Conservation (phyloP, 2,797 vertebrate genomes). For the Sebastes matsubarae region DNA sequence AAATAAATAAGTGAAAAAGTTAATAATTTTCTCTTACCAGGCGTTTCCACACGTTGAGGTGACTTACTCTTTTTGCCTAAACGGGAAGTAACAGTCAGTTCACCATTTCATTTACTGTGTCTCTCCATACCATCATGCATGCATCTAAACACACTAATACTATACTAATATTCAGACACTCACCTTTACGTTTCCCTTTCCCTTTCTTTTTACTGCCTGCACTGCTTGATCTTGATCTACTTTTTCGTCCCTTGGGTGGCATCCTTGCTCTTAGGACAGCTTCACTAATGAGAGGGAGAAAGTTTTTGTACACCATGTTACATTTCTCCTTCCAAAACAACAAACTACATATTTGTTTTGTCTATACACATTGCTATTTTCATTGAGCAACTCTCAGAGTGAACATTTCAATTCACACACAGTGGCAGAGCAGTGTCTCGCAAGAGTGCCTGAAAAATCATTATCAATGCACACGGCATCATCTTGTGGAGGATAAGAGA, state of each 20-base stretch:
- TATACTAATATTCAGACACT: background rate
- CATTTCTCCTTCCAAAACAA: background rate
- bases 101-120: background rate
- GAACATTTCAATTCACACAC: background rate
- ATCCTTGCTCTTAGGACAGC: conserved; percentile 47
- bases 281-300: background rate
- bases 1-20: background rate
- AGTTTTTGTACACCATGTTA: background rate
- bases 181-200: conserved; percentile 18
- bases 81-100: conserved; percentile 10
- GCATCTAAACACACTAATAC: background rate
- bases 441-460: background rate
- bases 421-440: background rate
- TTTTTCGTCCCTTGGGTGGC: conserved; percentile 64
- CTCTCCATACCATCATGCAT: background rate
- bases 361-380: background rate
- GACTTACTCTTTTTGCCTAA: conserved; percentile 51
- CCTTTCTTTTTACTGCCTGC: conserved; percentile 47
- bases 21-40: conserved; percentile 28
- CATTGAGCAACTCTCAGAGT: background rate
- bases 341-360: background rate
- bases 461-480: conserved; percentile 43
- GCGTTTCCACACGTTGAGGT: conserved; percentile 7
- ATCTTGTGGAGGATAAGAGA: conserved; percentile 59
- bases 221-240: conserved; percentile 17